phyloP scores from a whole-genome alignment of 1,140 invertebrate species.

The Drosophila bocqueti region DNA sequence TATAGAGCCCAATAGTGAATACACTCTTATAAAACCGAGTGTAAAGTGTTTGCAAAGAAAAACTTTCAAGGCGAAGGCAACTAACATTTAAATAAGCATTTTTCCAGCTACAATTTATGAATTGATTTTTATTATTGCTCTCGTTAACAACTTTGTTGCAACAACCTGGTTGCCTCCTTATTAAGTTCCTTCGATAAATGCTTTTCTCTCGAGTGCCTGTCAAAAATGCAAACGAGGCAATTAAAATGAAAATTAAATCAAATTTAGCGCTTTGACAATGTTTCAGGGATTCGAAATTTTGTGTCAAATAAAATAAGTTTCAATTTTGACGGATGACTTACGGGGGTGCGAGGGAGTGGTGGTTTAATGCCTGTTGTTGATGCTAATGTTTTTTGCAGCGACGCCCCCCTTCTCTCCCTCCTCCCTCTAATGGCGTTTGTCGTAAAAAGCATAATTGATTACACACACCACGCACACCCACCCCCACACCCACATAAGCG shows the following conservation, averaged over 20 bases:
- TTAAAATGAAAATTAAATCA: constrained; percentile 56
- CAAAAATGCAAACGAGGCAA: constrained; percentile 58
- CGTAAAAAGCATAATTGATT: constrained; percentile 81
- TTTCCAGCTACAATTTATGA: not conserved
- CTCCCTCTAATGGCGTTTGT: constrained; percentile 44
- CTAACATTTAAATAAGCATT: not conserved
- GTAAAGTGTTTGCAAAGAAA: not conserved
- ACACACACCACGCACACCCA: constrained; percentile 51
- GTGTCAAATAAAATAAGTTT: constrained; percentile 30
- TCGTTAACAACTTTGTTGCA: too few relatives aligned
- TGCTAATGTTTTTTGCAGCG: constrained; percentile 37
- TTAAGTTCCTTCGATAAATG: not conserved
- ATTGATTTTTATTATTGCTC: not conserved
- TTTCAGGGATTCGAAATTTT: constrained; percentile 26
- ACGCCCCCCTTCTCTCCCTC: not conserved
- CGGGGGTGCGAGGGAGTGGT: not conserved
- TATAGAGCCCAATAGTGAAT: constrained; percentile 27
- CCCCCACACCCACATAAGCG: constrained; percentile 12
- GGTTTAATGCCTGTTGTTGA: constrained; percentile 30
- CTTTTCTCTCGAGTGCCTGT: not conserved
- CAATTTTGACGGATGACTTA: constrained; percentile 42
- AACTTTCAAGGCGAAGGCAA: not conserved
- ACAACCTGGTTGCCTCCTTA: not conserved
- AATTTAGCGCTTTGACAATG: constrained; percentile 46
- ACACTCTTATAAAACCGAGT: constrained; percentile 3